phyloP scores from a whole-genome alignment of 2,888 invertebrate species.

The Therioaphis trifolii region DNA sequence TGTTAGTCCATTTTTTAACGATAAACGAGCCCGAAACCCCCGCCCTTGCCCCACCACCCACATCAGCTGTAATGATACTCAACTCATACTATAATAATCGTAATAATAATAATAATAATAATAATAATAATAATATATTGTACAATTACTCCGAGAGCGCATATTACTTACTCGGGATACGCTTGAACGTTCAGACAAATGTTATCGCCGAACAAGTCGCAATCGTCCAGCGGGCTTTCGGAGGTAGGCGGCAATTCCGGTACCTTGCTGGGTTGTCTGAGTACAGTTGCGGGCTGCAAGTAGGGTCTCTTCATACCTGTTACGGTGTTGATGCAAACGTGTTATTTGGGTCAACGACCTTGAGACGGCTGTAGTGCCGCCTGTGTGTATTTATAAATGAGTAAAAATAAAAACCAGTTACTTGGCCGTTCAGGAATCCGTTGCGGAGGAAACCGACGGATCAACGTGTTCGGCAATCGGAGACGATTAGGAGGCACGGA shows the following conservation, averaged over 20 bases:
- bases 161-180: slow-evolving; percentile 79
- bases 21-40: too few relatives aligned
- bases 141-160: too few relatives aligned
- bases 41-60: too few relatives aligned
- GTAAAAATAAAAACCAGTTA: slow-evolving; percentile 65
- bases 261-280: slow-evolving; percentile 48
- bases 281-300: slow-evolving; percentile 40
- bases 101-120: too few relatives aligned
- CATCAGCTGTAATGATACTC: too few relatives aligned
- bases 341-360: slow-evolving; percentile 63
- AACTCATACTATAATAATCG: too few relatives aligned
- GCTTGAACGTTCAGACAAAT: slow-evolving; percentile 80
- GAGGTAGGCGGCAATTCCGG: slow-evolving; percentile 16
- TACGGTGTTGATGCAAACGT: slow-evolving; percentile 49
- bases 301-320: slow-evolving; percentile 62
- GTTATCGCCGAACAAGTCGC: slow-evolving; percentile 68
- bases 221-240: slow-evolving; percentile 52
- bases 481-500: slow-evolving; percentile 44
- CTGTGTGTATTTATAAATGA: background rate
- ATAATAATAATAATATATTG: too few relatives aligned
- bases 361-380: slow-evolving; percentile 16
- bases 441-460: slow-evolving; percentile 57
- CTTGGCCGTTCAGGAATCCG: slow-evolving; percentile 62
- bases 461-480: slow-evolving; percentile 45
- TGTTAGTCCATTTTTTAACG: too few relatives aligned